Evolutionary conservation across 2,113 vertebrate genomes (phyloP).

Genomic region (Channa argus): DNA sequence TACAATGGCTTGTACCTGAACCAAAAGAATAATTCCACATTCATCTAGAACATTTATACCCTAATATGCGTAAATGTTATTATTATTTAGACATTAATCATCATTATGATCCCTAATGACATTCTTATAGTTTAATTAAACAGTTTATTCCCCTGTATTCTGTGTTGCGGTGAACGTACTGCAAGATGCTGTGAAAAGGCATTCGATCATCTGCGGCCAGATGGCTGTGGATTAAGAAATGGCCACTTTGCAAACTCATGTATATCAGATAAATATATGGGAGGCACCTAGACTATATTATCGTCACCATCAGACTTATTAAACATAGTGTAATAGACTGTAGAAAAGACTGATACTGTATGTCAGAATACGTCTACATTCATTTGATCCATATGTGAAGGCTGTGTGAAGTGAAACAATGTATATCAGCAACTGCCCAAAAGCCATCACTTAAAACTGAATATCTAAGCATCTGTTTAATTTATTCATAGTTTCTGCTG

Average conservation of each 20-base stretch:
- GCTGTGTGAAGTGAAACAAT: not conserved
- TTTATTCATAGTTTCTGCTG: constrained; percentile 57
- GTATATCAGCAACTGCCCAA: not conserved
- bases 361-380: constrained; percentile 12
- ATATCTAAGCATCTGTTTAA: constrained; percentile 59
- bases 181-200: constrained; percentile 67
- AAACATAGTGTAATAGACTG: constrained; percentile 4
- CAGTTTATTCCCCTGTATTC: constrained; percentile 44
- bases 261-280: constrained; percentile 38
- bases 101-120: constrained; percentile 78
- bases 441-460: constrained; percentile 37
- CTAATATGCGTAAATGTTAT: constrained; percentile 76
- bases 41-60: constrained; percentile 61
- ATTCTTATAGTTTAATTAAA: constrained; percentile 81
- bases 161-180: constrained; percentile 65
- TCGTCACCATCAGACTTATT: constrained; percentile 32
- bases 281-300: constrained; percentile 40
- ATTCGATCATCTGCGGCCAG: constrained; percentile 76
- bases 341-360: constrained; percentile 1
- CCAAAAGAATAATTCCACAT: constrained; percentile 74
- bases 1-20: constrained; percentile 64
- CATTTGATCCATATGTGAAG: constrained; percentile 36
- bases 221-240: constrained; percentile 73
- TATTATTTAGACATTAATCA: constrained; percentile 83
- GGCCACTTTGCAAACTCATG: constrained; percentile 44